Evolutionary conservation across 37 sponge, comb jelly and placozoan species (phyloP), one percentile per base, ranked within the genome.

Genomic region (Spongilla lacustris): DNA sequence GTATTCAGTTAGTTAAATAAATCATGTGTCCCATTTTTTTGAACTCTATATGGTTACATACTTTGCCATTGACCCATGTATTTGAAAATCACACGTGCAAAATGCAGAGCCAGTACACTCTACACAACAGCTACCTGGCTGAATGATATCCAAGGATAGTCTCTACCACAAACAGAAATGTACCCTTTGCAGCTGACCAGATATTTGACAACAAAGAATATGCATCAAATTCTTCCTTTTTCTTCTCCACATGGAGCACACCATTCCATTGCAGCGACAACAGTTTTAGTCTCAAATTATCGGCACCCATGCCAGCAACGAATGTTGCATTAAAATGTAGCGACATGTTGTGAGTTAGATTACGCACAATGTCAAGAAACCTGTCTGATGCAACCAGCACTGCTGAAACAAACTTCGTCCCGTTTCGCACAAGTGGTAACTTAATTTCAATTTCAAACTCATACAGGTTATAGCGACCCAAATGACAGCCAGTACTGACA

Each of bases 251-350:
- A 27, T 26, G 33, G 67, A 36, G 33, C 26, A 36, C 75, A 27
- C 26, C 75, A 36, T 27, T 36, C 22, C 75, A 35, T 3, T 4
- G 22, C 72, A 86, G 25, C 3, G 58, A 58, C 28, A 11, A 49
- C 22, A 73, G 67, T 34, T 77, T 76, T 21, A 91, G 73, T 0
- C 28, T 81, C 33, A 91, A 37, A 0, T 32, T 2, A 9, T 76
- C 41, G 0, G 83, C 58, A 19, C 91, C 91, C 83, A 91, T 85
- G 5, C 91, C 91, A 37, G 22, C 50, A 35, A 73, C 48, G 71
- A 91, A 81, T 66, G 91, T 86, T 11, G 91, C 91, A 77, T 91
- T 91, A 27, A 86, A 91, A 2, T 50, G 22, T 14, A 91, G 19
- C 0, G 14, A 0, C 8, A 28, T 41, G 4, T 76, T 76, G 12